phyloP scores from a whole-genome alignment of 2,888 invertebrate species.

The Sylvicola fuscatus region DNA sequence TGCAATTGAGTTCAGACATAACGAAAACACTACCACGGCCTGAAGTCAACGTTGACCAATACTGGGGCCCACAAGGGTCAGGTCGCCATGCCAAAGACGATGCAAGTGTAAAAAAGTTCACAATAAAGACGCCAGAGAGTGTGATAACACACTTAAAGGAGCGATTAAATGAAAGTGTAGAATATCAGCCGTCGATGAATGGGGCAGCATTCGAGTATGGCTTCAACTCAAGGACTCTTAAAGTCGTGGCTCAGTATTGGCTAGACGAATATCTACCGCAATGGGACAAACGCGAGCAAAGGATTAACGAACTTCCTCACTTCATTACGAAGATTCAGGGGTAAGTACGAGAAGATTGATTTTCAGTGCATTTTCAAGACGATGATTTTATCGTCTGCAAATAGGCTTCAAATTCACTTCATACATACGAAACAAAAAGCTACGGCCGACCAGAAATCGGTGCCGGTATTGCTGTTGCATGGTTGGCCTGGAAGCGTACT shows the following conservation, averaged over 20 bases:
- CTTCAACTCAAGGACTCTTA: conserved; percentile 47
- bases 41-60: conserved; percentile 16
- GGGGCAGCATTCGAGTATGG: conserved; percentile 56
- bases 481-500: conserved; percentile 81
- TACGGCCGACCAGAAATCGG: conserved; percentile 17
- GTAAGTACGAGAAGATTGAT: conserved; percentile 12
- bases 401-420: conserved; percentile 38
- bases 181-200: conserved; percentile 38
- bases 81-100: conserved; percentile 17
- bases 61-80: conserved; percentile 21
- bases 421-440: conserved; percentile 37
- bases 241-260: conserved; percentile 58
- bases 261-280: conserved; percentile 42
- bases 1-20: conserved; percentile 16
- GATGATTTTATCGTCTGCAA: neutral
- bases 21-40: conserved; percentile 16
- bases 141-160: conserved; percentile 34
- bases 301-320: conserved; percentile 55
- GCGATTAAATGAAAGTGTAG: conserved; percentile 32
- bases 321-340: conserved; percentile 55
- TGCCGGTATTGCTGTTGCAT: conserved; percentile 39
- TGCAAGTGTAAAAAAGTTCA: conserved; percentile 3
- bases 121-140: conserved; percentile 14
- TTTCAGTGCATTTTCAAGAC: neutral
- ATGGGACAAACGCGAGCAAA: conserved; percentile 43